Evolutionary conservation across 2,888 invertebrate genomes (phyloP), one percentile per base, ranked within the genome.

Genomic region (Trypoxylon attenuatum): DNA sequence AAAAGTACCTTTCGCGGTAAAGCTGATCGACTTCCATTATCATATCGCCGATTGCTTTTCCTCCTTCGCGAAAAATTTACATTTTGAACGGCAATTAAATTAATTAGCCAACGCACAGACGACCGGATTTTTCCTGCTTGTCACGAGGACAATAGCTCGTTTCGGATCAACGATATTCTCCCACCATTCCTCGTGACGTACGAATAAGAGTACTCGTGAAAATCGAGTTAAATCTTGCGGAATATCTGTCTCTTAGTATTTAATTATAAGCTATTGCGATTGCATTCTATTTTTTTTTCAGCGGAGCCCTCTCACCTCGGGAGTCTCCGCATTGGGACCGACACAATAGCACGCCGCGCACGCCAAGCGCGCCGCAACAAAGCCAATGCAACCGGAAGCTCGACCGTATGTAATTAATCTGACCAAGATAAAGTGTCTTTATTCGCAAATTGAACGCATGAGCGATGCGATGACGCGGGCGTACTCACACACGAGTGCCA

Each of bases 351-450:
- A 42, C 27, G 16, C 22, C 22, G 43, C 43, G 56, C 10, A 13
- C 10, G 63, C 15, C 21, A 8, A 29, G 22, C 10, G 50, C 25
- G 55, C 52, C 5, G 19, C 21, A 41, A 66, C 61, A 66, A 66
- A 66, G 66, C 58, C 38, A 56, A 61, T 23, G 55, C 58, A 58
- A 62, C 13, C 66, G 69, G 69, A 69, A 69, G 57, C 54, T 16
- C 43, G 19, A 38, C 45, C 50, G 57, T 41, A 27, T 45, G 46
- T 53, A 60, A 65, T 68, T 60, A 53, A 60, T 57, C 15, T 38
- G 8, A 18, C 19, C 29, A 18, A 6, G 5, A 21, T 43, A 47
- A 38, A 18, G 52, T 8, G 42, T 23, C 38, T 49, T 42, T 22
- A 46, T 29, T 41, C 25, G 15, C 8, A 13, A 33, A 33, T 33